Conservation (phyloP, 2,888 invertebrate genomes). For the Dysmachus trigonus region DNA sequence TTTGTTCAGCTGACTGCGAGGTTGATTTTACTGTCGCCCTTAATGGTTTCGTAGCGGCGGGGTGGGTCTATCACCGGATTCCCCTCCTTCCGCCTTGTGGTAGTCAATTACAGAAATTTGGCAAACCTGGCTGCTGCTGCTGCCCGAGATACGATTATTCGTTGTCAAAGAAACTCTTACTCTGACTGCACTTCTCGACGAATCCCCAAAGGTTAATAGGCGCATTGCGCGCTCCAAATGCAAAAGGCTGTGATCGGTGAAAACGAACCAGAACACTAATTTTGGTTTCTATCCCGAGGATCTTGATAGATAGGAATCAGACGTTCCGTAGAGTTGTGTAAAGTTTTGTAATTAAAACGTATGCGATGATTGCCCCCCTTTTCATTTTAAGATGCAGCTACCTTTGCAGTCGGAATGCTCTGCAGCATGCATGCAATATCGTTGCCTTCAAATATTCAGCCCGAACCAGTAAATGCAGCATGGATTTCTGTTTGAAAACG, state of each 20-base stretch:
- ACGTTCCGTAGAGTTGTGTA: not conserved
- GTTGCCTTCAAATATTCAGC: not conserved
- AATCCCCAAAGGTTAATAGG: not conserved
- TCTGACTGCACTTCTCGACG: not conserved
- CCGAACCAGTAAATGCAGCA: not conserved
- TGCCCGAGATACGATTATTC: not conserved
- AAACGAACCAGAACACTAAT: not conserved
- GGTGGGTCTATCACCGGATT: not conserved
- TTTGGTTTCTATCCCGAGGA: not conserved
- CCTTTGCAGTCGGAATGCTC: not conserved
- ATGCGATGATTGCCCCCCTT: not conserved
- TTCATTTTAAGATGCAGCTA: not conserved
- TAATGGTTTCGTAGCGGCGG: not conserved
- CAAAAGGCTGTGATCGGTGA: not conserved
- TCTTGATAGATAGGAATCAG: not conserved
- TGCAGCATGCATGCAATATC: not conserved
- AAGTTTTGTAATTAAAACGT: not conserved
- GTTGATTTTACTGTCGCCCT: slow-evolving; percentile 8
- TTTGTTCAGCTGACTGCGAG: not conserved
- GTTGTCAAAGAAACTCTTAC: not conserved
- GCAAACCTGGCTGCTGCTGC: not conserved
- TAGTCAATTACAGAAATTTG: not conserved
- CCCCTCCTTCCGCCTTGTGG: not conserved
- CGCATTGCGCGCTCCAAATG: not conserved
- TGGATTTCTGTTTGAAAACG: not conserved